Evolutionary conservation across 2,797 vertebrate genomes (phyloP), one percentile per base, ranked within the genome.

Genomic region (Dryobates pubescens): DNA sequence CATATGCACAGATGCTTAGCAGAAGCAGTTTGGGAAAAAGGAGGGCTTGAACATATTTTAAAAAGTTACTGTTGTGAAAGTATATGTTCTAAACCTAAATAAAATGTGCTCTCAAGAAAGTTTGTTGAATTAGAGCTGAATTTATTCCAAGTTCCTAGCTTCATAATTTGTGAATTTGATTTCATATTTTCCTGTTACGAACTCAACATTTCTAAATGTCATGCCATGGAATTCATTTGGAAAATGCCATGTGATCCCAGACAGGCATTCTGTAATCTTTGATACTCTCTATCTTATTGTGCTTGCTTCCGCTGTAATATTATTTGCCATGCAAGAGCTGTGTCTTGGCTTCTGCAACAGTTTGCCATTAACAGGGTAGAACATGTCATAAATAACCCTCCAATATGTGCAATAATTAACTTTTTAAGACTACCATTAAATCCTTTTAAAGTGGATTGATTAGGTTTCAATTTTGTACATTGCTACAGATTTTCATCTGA

Each of bases 401-500:
- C 76, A 89, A 59, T 74, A 84, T 53, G 63, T 95, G 72, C 92
- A 92, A 92, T 90, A 86, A 85, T 82, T 93, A 89, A 72, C 54
- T 96, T 96, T 96, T 92, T 86, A 90, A 83, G 75, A 82, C 69
- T 82, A 74, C 70, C 71, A 85, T 93, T 83, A 92, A 80, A 88
- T 88, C 53, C 58, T 73, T 86, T 83, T 70, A 79, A 95, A 88
- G 58, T 8, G n/a, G 59, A 65, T 86, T 96, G 86, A 88, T 96
- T 96, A 84, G 43, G 87, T 95, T 95, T 82, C 85, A 78, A n/a
- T 96, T 95, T 76, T 90, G 70, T 47, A 74, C 1, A 3, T 94
- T 89, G 70, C 64, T 89, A 94, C 53, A 94, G 90, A 94, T 89
- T 95, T 96, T 96, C 64, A 64, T 96, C 93, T 88, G 45, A 73